A percentile compares a stretch with the other conserved stretches of the same genome.
phyloP scores from a whole-genome alignment of 2,888 invertebrate genomes.

The Platypus cylindrus region DNA sequence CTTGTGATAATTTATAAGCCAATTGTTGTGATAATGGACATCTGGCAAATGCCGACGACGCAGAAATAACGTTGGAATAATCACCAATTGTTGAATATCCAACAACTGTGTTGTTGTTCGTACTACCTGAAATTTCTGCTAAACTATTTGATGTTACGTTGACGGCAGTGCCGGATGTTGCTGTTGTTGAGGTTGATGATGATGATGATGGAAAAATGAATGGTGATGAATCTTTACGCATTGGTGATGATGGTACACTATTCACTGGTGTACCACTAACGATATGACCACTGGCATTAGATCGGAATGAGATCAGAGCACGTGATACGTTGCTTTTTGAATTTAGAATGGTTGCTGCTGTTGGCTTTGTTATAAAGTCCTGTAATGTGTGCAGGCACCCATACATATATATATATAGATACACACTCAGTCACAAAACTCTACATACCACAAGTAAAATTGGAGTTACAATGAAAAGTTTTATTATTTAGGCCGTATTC shows the following conservation, averaged over 20 bases:
- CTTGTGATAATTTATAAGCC: slow-evolving; percentile 8
- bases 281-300: slow-evolving; percentile 45
- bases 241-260: slow-evolving; percentile 49
- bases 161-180: neutral
- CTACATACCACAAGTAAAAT: no score
- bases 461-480: no score
- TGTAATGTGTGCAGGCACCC: slow-evolving; percentile 13
- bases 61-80: neutral
- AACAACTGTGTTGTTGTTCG: no score
- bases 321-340: slow-evolving; percentile 14
- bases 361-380: slow-evolving; percentile 13
- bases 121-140: no score
- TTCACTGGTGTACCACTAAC: slow-evolving; percentile 13
- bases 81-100: slow-evolving; percentile 1
- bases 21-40: slow-evolving; percentile 8
- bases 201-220: slow-evolving; percentile 34
- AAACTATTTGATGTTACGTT: no score
- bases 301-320: slow-evolving; percentile 13
- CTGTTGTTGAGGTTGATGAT: no score
- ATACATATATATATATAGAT: no score
- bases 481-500: no score
- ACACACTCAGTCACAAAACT: no score
- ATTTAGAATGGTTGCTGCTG: slow-evolving; percentile 1
- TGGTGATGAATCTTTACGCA: slow-evolving; percentile 47
- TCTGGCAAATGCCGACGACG: slow-evolving; percentile 3